Base-by-base conservation (phyloP, 2,113 vertebrate genomes). In the Macrotus californicus region DNA sequence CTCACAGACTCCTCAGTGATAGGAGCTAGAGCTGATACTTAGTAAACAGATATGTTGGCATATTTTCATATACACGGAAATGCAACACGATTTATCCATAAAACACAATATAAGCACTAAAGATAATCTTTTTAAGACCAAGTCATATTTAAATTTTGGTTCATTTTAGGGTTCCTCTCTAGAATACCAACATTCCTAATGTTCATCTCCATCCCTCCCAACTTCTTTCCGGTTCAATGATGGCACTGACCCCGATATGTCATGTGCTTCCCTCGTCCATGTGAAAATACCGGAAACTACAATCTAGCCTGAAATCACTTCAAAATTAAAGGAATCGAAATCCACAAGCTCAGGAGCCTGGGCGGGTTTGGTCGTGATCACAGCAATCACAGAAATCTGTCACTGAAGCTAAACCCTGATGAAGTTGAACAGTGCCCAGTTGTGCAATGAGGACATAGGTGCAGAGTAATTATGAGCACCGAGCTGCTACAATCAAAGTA, bases 221-320 rank as follows among this genome's bases (percentile, higher is more conserved):
- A 69, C 9, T 48, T 2, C n/a, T 56, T 81, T 67, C n/a, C 73
- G 26, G 36, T 61, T 77, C 81, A 52, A 34, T 43, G 61, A 61
- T 0, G 14, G 48, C 11, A 16, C 59, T 64, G 77, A 91, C 73
- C 81, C 39, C 76, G 67, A 31, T 34, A 41, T 3, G 54, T 61
- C 41, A 79, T 3, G 26, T 1, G 19, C 50, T 36, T 93, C 64
- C 43, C 39, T 7, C 34, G 70, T 43, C 50, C n/a, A 26, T 15
- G 31, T 4, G 5, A 50, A 88, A 66, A 80, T 72, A 50, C n/a
- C 13, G 11, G 76, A 79, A 93, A 82, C 41, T 31, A 61, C 66
- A 54, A 75, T 26, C 54, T 69, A 89, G 31, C 59, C 69, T 52
- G 39, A 77, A 94, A 91, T 89, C 64, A 87, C 48, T 75, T 85